Percentiles rank a stretch among this genome's conserved stretches.
These are phyloP conservation scores for Hipparchia semele DNA, from an alignment of 2,888 invertebrate genomes.

Conservation along the genomic window DNA sequence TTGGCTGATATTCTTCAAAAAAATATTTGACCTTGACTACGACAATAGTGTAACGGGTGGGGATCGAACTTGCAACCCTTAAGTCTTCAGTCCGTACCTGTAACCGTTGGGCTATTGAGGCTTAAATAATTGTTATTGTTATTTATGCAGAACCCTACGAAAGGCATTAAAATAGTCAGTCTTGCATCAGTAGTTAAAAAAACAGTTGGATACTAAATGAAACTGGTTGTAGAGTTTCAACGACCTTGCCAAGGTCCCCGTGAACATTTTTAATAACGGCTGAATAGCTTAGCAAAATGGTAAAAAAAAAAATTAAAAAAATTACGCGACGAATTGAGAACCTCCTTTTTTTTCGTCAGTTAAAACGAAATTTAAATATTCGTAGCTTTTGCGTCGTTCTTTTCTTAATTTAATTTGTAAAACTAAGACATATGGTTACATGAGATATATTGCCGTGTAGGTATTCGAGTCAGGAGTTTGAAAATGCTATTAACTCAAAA, in stretches of 20 bases:
- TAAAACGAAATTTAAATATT: conserved; percentile 17
- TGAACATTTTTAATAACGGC: conserved; percentile 20
- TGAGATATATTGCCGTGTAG: too few species aligned
- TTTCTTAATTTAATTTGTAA: too few species aligned
- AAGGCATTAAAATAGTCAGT: not conserved
- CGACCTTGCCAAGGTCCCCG: conserved; percentile 35
- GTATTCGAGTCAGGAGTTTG: too few species aligned
- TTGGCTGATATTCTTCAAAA: too few species aligned
- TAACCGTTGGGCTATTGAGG: too few species aligned
- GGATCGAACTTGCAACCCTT: too few species aligned
- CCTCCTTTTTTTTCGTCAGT: too few species aligned
- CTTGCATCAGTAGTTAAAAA: conserved; percentile 8
- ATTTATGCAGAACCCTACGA: conserved; percentile 1
- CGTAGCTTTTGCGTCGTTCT: conserved; percentile 1
- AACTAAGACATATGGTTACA: not conserved
- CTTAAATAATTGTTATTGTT: not conserved
- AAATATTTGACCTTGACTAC: too few species aligned
- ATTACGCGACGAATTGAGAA: too few species aligned
- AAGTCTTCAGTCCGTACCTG: too few species aligned
- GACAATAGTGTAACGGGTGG: too few species aligned
- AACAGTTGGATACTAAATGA: not conserved
- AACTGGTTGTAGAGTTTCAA: conserved; percentile 23
- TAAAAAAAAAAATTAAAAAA: not conserved
- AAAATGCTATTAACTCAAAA: too few species aligned
- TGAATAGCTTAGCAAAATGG: conserved; percentile 22